Base-by-base conservation (phyloP, 2,113 vertebrate genomes). In the Tupaia chinensis region DNA sequence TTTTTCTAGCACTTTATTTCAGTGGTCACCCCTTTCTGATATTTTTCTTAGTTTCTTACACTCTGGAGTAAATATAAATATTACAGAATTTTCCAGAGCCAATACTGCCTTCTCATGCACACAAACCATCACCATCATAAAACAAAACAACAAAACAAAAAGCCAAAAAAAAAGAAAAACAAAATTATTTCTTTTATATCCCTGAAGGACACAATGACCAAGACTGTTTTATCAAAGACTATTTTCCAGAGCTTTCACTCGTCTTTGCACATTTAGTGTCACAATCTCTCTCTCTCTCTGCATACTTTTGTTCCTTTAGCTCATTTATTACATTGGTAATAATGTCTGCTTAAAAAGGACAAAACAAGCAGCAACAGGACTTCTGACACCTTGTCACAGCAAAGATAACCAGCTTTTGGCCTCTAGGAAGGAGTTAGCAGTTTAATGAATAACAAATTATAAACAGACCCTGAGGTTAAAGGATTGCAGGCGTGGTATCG, bases 391-490 rank as follows among this genome's bases (percentile, higher is more conserved):
- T 0, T 15, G 10, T 63, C 32, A 25, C 1, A 4, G 60, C 73
- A 66, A 32, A 90, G 83, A 86, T 20, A 92, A 44, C n/a, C 58
- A 54, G 23, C 13, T 69, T 91, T 69, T 32, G n/a, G 9, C 17
- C 87, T 88, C 66, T 34, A 63, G 58, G 87, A 70, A 90, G 89
- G 58, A 92, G 77, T 32, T 83, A 44, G 79, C 22, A 80, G 63
- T 87, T 90, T 87, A 88, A 56, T 90, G 90, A 91, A 80, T 89
- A 92, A 88, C 77, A 92, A 69, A 79, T 88, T 82, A 86, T 87
- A 84, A 88, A 89, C 58, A 90, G 84, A 79, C 70, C 53, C 81
- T n/a, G 87, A 84, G 90, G 85, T 87, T 93, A 56, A 81, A 91
- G 54, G 34, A 73, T 25, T 76, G n/a, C 54, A 87, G 73, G 70